Percentiles rank a stretch among this genome's conserved stretches.
These are phyloP conservation scores for Enhydra lutris DNA, from an alignment of 2,113 vertebrate genomes.

Conservation along the genomic window DNA sequence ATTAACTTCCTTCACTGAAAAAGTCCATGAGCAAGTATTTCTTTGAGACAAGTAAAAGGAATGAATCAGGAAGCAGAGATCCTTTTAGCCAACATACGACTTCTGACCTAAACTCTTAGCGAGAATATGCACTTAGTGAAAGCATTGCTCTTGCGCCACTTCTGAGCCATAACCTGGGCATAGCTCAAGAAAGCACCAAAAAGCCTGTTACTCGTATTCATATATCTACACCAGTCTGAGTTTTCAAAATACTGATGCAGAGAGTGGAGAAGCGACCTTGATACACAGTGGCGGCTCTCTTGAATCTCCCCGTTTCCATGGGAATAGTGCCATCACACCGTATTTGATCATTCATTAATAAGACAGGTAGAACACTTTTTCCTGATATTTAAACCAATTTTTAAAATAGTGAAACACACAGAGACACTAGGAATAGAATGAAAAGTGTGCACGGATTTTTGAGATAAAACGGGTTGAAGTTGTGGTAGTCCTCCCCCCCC, in stretches of 20 bases:
- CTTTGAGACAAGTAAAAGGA: constrained; percentile 24
- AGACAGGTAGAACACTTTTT: not conserved
- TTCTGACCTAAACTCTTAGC: constrained; percentile 2
- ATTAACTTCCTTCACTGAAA: not conserved
- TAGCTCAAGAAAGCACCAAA: not conserved
- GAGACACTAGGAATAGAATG: not conserved
- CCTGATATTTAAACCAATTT: not conserved
- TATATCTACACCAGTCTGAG: not conserved
- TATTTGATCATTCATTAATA: not conserved
- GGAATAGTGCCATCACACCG: not conserved
- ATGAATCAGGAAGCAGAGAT: not conserved
- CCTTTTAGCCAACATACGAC: not conserved
- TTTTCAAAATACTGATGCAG: constrained; percentile 8
- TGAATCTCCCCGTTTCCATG: not conserved
- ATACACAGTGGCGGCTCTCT: not conserved
- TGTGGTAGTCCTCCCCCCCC: not conserved
- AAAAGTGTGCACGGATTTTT: not conserved
- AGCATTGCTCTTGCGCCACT: not conserved
- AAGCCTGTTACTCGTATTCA: not conserved
- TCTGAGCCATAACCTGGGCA: not conserved
- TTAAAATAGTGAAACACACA: not conserved
- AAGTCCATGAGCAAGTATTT: not conserved
- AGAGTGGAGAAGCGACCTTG: not conserved
- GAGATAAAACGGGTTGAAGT: not conserved
- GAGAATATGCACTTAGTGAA: not conserved